Evolutionary conservation across 2,888 invertebrate genomes (phyloP).

Genomic region (Tetramorium bicarinatum): DNA sequence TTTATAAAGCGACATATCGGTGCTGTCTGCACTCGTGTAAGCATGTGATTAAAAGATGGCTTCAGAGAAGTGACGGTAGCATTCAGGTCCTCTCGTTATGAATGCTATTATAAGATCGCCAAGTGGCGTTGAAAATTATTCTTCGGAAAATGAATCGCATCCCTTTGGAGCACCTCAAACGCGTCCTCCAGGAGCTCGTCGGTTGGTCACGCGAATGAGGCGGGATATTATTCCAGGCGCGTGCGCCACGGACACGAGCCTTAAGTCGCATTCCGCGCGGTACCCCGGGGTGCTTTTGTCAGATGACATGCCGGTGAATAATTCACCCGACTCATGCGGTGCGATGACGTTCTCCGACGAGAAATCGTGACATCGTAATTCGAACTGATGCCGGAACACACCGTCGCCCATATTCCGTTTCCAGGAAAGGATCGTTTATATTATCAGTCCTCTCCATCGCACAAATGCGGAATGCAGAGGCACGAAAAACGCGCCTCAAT

Average conservation of each 20-base stretch:
- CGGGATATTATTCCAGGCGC: conserved; percentile 72
- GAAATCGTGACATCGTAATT: conserved; percentile 68
- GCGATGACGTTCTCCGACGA: conserved; percentile 68
- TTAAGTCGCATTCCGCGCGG: conserved; percentile 74
- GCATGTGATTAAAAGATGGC: conserved; percentile 1
- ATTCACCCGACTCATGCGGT: conserved; percentile 70
- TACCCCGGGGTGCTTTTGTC: conserved; percentile 73
- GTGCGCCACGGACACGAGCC: conserved; percentile 68
- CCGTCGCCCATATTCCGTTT: background rate
- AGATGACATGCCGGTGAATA: conserved; percentile 77
- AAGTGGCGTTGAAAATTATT: conserved; percentile 31
- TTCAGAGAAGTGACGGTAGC: background rate
- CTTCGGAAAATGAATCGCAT: conserved; percentile 60
- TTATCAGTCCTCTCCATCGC: background rate
- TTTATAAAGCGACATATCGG: background rate
- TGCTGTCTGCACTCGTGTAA: background rate
- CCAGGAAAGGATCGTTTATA: background rate
- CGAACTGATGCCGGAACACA: conserved; percentile 6
- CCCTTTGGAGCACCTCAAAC: background rate
- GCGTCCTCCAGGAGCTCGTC: conserved; percentile 12
- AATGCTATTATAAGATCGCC: conserved; percentile 14
- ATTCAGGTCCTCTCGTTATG: conserved; percentile 4
- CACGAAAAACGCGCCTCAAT: background rate
- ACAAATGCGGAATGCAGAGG: conserved; percentile 1
- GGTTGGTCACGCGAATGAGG: conserved; percentile 68